phyloP scores from a whole-genome alignment of 1,140 invertebrate genomes.

The Octopus sinensis region DNA sequence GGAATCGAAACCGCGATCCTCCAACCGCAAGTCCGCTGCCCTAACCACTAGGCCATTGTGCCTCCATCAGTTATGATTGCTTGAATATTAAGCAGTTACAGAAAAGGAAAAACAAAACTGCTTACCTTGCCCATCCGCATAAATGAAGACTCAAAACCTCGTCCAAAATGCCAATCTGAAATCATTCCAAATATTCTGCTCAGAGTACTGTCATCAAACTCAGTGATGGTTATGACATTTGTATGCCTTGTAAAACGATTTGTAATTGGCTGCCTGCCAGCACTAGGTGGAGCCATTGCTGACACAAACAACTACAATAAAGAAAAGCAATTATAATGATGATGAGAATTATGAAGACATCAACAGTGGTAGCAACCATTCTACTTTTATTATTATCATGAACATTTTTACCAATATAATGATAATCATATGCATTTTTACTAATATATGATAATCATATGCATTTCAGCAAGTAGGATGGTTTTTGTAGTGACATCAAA shows the following conservation, averaged over 20 bases:
- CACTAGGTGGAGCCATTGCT: constrained; percentile 59
- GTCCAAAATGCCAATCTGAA: constrained; percentile 58
- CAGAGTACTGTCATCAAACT: constrained; percentile 58
- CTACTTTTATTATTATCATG: no score
- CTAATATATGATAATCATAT: no score
- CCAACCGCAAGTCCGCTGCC: not conserved
- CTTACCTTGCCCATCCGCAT: constrained; percentile 69
- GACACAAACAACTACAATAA: constrained; percentile 60
- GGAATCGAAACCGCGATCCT: not conserved
- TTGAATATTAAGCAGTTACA: not conserved
- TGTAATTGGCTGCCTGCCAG: constrained; percentile 57
- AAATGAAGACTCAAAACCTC: constrained; percentile 60
- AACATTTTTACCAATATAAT: no score
- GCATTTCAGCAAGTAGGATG: no score
- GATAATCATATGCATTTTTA: no score
- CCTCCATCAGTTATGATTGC: not conserved
- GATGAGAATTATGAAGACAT: no score
- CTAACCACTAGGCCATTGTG: not conserved
- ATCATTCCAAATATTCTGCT: constrained; percentile 55
- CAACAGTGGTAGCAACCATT: no score
- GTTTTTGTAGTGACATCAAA: no score
- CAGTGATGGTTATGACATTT: constrained; percentile 56
- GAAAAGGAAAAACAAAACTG: not conserved
- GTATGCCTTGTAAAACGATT: constrained; percentile 56
- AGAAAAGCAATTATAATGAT: not conserved